A percentile compares a stretch with the other conserved stretches of the same genome.
These are phyloP conservation scores for Carassius gibelio DNA, from an alignment of 2,113 vertebrate species.

Conservation along the genomic window DNA sequence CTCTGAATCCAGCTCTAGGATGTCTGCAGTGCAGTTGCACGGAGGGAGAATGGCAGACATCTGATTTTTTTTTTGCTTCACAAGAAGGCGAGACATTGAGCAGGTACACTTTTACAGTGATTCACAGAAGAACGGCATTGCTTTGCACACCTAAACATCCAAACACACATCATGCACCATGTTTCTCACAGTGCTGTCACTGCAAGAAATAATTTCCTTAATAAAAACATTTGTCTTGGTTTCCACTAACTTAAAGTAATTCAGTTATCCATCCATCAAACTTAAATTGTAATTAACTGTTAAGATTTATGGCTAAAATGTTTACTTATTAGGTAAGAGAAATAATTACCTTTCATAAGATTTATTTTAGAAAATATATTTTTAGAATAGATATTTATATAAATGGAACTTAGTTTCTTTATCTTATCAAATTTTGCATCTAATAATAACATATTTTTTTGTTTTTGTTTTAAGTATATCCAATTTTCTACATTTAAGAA, in stretches of 20 bases:
- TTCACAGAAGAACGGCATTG: not conserved
- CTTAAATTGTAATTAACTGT: no score
- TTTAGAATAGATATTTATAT: no score
- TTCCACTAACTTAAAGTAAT: no score
- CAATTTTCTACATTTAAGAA: not conserved
- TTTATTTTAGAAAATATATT: no score
- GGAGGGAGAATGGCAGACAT: slow-evolving; percentile 79
- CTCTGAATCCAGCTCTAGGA: slow-evolving; percentile 70
- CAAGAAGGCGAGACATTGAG: slow-evolving; percentile 80
- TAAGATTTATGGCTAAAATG: no score
- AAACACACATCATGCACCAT: not conserved
- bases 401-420: not conserved
- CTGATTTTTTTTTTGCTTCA: slow-evolving; percentile 77
- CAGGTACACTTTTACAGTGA: slow-evolving; percentile 90
- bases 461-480: no score
- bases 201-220: not conserved
- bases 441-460: no score
- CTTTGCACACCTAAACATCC: not conserved
- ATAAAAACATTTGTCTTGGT: no score
- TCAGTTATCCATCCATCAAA: no score
- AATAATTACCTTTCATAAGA: no score
- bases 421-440: not conserved
- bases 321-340: no score
- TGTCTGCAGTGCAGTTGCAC: slow-evolving; percentile 67
- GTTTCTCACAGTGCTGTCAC: not conserved